Evolutionary conservation across 2,888 invertebrate genomes (phyloP), one percentile per base, ranked within the genome.

Genomic region (Cephus nigrinus): DNA sequence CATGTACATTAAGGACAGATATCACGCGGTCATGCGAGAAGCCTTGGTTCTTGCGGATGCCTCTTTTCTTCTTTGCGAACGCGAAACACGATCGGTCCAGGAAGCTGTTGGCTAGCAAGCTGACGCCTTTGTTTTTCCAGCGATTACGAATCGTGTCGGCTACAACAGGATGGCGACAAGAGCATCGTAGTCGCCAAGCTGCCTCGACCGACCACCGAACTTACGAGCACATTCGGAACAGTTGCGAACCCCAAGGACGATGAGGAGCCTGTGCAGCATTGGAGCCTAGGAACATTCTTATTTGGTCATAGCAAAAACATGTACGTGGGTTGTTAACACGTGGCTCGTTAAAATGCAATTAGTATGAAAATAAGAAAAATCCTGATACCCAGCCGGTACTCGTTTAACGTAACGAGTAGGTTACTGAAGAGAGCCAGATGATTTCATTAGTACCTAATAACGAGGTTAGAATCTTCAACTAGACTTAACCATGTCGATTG

Each of bases 51-150:
- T 55, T 55, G 55, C 55, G 55, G 55, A 55, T 9, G 55, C 55
- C 9, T 55, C 55, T 55, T 55, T 55, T 55, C 23, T 23, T 55
- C 55, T 23, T 55, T 23, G 55, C 5, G 55, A 9, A 55, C 55
- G 23, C 15, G 23, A 55, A 55, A 55, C 15, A 55, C 55, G 55
- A 55, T 55, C 55, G 55, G 55, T 55, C 55, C 23, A 23, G 55
- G 23, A 55, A 23, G 55, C 55, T 23, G 55, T 55, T 55, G 55
- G 23, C 55, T 9, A 5, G 55, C 55, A 55, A 71, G 71, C 71
- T 71, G 71, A 71, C 71, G 71, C 71, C 33, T 31, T 33, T 33
- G 71, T 71, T 71, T 71, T 71, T 71, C 71, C 71, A 31, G 71
- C 32, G 33, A 71, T 71, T 71, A 33, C 71, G 33, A 71, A 71